Conservation (phyloP, 2,113 vertebrate genomes). For the Vulpes lagopus region DNA sequence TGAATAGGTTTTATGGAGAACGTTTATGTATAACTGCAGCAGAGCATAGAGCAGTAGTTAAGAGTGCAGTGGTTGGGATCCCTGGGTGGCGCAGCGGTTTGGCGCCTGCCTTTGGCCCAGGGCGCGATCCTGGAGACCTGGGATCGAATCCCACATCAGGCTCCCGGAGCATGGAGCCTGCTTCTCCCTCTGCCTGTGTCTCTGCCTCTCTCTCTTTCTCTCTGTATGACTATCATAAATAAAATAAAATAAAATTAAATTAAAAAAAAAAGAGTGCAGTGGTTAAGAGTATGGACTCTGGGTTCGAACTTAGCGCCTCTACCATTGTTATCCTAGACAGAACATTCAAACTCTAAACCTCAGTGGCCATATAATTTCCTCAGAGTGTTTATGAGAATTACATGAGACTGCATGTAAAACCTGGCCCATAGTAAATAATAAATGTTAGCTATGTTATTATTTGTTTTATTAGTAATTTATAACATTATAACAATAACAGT, state of each 20-base stretch:
- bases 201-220: too few species aligned
- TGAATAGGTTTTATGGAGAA: background rate
- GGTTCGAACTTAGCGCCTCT: background rate
- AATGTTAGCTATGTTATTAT: background rate
- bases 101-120: too few species aligned
- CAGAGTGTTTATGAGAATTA: background rate
- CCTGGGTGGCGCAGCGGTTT: too few species aligned
- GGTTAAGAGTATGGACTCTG: background rate
- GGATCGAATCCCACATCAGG: too few species aligned
- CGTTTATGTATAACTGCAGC: background rate
- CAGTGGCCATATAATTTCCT: background rate
- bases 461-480: slow-evolving; percentile 31
- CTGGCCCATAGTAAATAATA: background rate
- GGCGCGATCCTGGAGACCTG: too few species aligned
- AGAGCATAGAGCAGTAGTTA: background rate
- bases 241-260: too few species aligned
- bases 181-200: too few species aligned
- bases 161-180: too few species aligned
- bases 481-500: background rate
- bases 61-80: background rate
- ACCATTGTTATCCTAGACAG: background rate
- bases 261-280: too few species aligned
- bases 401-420: slow-evolving; percentile 9
- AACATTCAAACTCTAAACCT: background rate
- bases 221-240: too few species aligned